Base-by-base conservation (phyloP, 2,797 vertebrate species). In the Fratercula arctica region DNA sequence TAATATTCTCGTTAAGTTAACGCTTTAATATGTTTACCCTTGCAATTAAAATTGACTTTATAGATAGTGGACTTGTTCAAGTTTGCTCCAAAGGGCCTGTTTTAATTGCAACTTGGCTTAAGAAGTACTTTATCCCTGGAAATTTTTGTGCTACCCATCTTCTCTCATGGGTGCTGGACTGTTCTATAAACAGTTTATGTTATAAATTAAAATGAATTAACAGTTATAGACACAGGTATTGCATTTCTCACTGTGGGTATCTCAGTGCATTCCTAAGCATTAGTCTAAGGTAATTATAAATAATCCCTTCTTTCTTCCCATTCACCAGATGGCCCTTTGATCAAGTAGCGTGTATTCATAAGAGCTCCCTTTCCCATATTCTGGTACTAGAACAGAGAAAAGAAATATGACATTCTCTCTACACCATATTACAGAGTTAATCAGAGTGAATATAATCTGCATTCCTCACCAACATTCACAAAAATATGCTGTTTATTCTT, bases 401-500 rank as follows among this genome's bases (percentile, higher is more conserved):
- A 86, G 75, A 92, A 77, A 85, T 56, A 87, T 74, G 12, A n/a
- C 21, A 21, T 83, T 85, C 68, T 92, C 60, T 95, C 96, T 80
- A 86, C 90, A 73, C 66, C 28, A 28, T 68, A 74, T 75, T 86
- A 45, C 23, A n/a, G 63, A 70, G 74, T 77, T 75, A 94, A 96
- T 80, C 70, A 69, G 61, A 85, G 43, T 79, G 39, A 79, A 84
- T 87, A 64, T 82, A 67, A 73, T 64, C 66, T 87, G 70, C 54
- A 46, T 96, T 93, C 76, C 63, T 87, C 43, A 85, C 64, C 39
- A 95, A 88, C 48, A 83, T 89, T 96, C 80, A 88, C 77, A 75
- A 89, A 96, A 93, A 94, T 93, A 16, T 88, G 5, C 85, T 72
- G 46, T 96, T 96, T 97, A 39, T 94, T 97, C 89, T 97, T 97